Base-by-base conservation (phyloP, 2,888 invertebrate species). In the Nezara viridula region DNA sequence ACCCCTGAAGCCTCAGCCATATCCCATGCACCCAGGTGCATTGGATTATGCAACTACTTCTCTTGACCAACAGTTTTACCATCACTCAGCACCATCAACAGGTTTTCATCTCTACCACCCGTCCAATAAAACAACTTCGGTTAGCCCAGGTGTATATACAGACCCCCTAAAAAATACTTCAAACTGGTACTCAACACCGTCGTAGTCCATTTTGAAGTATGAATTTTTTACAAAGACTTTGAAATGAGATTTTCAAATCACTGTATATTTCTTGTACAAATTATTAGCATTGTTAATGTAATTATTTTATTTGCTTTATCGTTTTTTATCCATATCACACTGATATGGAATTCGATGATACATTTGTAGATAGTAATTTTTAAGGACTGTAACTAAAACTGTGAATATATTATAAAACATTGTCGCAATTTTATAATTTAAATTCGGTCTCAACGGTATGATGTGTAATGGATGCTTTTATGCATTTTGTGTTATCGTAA, bases 81-180 rank as follows among this genome's bases (percentile, higher is more conserved):
- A 97, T 94, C 96, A 91, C 86, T 91, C 91, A 49, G 90, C 91
- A 37, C 91, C 91, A 55, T 90, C 91, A n/a, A 95, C 96, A 37
- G 96, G 98, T 87, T 98, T 98, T 93, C 98, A 98, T 93, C 94
- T 98, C 77, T 98, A 98, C 93, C 98, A 98, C 93, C 94, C 98
- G 85, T 98, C 98, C 89, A 96, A 96, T 94, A 96, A 95, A 92
- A 95, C 95, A 90, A 89, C 91, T 60, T 90, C 92, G 90, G 89
- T 91, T n/a, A 89, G 91, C 40, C 91, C 92, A 55, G 92, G 92
- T 37, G 92, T 92, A 89, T 92, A 92, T 47, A 88, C 88, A 27
- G 92, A 93, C 86, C 91, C 92, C 37, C 91, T 92, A 32, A 92
- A 92, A 90, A 92, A 92, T 90, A 94, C 96, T 90, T 95, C 96